phyloP scores from a whole-genome alignment of 2,888 invertebrate genomes.

The Tetragonisca angustula region DNA sequence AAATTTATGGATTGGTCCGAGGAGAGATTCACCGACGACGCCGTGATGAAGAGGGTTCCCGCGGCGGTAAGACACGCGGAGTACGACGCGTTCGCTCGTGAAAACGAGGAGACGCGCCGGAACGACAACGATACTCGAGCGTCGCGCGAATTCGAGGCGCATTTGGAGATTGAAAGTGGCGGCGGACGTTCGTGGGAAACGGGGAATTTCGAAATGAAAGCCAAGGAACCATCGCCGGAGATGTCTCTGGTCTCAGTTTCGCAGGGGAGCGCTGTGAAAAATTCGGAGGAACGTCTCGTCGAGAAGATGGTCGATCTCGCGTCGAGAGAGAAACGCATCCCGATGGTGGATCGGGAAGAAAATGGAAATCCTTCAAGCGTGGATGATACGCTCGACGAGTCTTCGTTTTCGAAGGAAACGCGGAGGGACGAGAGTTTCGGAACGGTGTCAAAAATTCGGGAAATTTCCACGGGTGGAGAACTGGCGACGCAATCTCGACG shows the following conservation, averaged over 20 bases:
- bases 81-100: slow-evolving; percentile 2
- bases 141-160: slow-evolving; percentile 2
- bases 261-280: background rate
- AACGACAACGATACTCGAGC: background rate
- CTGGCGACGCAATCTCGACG: slow-evolving; percentile 21
- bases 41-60: background rate
- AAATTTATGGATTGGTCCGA: background rate
- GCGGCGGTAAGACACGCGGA: background rate
- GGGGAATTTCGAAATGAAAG: background rate
- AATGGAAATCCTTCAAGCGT: background rate
- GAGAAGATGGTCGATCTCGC: background rate
- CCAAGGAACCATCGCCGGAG: background rate
- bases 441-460: slow-evolving; percentile 20
- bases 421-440: slow-evolving; percentile 17
- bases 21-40: background rate
- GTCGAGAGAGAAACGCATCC: background rate
- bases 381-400: slow-evolving; percentile 10
- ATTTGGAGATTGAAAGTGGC: slow-evolving; percentile 13
- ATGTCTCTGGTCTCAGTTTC: slow-evolving; percentile 3
- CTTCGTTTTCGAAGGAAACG: background rate
- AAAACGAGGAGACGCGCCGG: background rate
- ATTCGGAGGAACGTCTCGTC: background rate
- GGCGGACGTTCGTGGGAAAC: background rate
- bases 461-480: slow-evolving; percentile 43
- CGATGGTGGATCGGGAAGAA: background rate